Conservation (phyloP, 2,888 invertebrate species). For the Limnephilus marmoratus region DNA sequence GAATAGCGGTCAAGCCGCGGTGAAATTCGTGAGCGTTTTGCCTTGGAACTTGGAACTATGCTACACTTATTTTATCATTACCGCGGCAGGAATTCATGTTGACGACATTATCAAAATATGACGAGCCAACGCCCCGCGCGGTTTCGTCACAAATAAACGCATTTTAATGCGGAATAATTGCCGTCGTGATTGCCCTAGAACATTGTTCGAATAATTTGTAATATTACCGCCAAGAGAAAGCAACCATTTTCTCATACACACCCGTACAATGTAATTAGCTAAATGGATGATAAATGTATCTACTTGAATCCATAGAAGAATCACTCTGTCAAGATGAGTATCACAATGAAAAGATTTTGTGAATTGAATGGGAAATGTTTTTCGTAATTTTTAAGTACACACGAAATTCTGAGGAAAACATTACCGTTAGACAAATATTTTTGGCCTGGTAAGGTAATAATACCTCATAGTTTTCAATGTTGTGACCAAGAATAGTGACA, state of each 20-base stretch:
- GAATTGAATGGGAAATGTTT: neutral
- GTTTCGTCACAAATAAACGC: constrained; percentile 36
- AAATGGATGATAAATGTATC: neutral
- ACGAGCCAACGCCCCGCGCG: constrained; percentile 38
- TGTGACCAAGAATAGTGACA: neutral
- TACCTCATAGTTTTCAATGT: neutral
- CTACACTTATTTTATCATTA: neutral
- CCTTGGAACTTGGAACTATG: constrained; percentile 43
- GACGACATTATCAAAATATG: constrained; percentile 47
- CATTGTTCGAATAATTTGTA: neutral
- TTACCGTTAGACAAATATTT: neutral
- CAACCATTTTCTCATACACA: neutral
- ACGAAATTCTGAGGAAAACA: neutral
- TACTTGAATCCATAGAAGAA: neutral
- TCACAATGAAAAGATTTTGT: neutral
- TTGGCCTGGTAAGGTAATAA: neutral
- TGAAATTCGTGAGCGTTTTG: constrained; percentile 43
- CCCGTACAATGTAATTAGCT: neutral
- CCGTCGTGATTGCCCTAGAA: neutral
- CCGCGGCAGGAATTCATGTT: constrained; percentile 26
- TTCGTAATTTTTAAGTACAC: neutral
- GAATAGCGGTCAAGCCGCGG: constrained; percentile 47
- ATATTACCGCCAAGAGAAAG: neutral
- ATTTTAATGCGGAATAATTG: constrained; percentile 6
- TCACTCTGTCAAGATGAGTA: neutral